These are phyloP conservation scores for Antitype chi DNA, from an alignment of 2,888 invertebrate species.

Conservation along the genomic window DNA sequence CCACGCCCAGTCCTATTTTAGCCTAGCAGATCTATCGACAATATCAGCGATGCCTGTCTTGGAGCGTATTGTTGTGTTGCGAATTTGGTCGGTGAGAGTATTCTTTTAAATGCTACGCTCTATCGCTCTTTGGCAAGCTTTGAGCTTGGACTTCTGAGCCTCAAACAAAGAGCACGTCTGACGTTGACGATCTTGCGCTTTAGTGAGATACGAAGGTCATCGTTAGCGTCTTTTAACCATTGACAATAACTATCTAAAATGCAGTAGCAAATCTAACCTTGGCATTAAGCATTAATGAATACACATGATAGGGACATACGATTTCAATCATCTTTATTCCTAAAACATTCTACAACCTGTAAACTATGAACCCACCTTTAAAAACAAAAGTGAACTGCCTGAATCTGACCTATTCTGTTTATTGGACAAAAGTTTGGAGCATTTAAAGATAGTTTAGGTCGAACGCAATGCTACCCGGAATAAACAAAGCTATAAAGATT, in stretches of 20 bases:
- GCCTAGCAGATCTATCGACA: background rate
- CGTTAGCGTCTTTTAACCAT: background rate
- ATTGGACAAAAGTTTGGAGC: background rate
- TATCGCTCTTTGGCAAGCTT: background rate
- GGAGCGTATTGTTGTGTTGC: background rate
- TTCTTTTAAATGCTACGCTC: background rate
- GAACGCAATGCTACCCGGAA: background rate
- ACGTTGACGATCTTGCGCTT: background rate
- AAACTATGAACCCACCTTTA: background rate
- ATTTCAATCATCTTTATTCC: no score
- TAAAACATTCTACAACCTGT: background rate
- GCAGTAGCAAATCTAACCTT: background rate
- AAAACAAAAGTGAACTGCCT: background rate
- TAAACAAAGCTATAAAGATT: conserved; percentile 44
- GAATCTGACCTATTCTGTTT: background rate
- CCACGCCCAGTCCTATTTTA: background rate
- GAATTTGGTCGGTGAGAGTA: background rate
- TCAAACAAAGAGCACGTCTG: background rate
- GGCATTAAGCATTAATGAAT: no score
- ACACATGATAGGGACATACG: no score
- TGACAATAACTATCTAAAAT: background rate
- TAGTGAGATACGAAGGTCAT: background rate
- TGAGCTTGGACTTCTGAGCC: background rate
- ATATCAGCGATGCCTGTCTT: background rate
- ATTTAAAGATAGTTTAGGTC: conserved; percentile 4